A percentile compares a stretch with the other conserved stretches of the same genome.
These are phyloP conservation scores for Lytechinus pictus DNA, from an alignment of 35 echinoderm and acorn worm genomes.

Conservation along the genomic window DNA sequence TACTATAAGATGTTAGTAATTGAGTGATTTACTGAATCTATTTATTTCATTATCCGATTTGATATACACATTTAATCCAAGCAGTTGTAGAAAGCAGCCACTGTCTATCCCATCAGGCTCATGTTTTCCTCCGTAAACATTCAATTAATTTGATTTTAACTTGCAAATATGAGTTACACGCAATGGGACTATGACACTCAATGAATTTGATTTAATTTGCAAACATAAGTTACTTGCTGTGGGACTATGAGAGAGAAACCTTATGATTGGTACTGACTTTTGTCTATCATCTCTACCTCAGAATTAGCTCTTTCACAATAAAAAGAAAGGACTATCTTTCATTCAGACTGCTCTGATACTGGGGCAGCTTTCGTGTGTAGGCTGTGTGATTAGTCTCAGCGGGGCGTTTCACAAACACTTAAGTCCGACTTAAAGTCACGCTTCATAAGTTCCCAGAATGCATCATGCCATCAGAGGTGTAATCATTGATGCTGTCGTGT, in stretches of 20 bases:
- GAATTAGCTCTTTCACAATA: conserved; percentile 52
- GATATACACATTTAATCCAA: background rate
- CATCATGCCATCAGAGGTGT: too few relatives aligned
- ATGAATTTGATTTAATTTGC: background rate
- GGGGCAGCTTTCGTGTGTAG: background rate
- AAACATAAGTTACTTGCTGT: background rate
- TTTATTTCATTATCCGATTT: background rate
- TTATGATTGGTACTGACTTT: conserved; percentile 39
- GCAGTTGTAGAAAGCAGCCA: background rate
- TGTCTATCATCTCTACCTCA: conserved; percentile 55
- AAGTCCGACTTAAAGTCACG: too few relatives aligned
- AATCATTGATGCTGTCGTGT: too few relatives aligned
- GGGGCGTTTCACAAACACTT: too few relatives aligned
- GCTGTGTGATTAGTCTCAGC: background rate
- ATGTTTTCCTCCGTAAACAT: background rate
- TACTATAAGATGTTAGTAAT: background rate
- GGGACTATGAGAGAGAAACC: conserved; percentile 17
- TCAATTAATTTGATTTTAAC: background rate
- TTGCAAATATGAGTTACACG: background rate
- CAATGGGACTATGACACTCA: background rate
- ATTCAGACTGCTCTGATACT: background rate
- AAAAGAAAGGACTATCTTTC: background rate
- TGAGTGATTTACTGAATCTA: background rate
- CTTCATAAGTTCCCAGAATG: too few relatives aligned
- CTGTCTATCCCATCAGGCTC: background rate